Base-by-base conservation (phyloP, 2,113 vertebrate genomes). In the Lichenostomus cassidix region DNA sequence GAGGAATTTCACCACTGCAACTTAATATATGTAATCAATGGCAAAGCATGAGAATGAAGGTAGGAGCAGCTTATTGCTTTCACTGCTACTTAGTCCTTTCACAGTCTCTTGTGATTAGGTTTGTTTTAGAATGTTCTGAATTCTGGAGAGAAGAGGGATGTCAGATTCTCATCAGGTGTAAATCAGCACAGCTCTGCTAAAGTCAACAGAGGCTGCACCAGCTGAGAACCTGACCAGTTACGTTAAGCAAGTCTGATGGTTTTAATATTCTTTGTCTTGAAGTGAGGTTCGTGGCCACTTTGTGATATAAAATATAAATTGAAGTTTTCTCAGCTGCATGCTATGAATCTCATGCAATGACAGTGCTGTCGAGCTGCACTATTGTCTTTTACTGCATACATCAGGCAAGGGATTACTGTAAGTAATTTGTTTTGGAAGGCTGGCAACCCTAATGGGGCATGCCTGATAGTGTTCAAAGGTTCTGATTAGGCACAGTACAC, bases 291-390 rank as follows among this genome's bases (percentile, higher is more conserved):
- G 79, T 95, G 89, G 94, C 85, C 92, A 92, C 78, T 96, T 96
- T 95, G 94, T 93, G 95, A 93, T 96, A 92, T 63, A 91, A 92
- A 96, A 69, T 87, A 86, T 94, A 96, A 96, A 97, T 28, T 95
- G 92, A 96, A 95, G 85, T 97, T 97, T 97, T 65, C 95, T 97
- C 96, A 98, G 97, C 97, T 98, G 97, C 55, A 80, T 41, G 35
- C 91, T 88, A 98, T 98, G 98, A 98, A 98, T 98, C 98, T 98
- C 90, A 25, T 42, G 28, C 76, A 89, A 59, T 73, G 81, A 81
- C 78, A 78, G 76, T 44, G 63, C 76, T 90, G 63, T 93, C 1
- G 8, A 94, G 89, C 89, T 90, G 82, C 21, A 35, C 90, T 97
- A 71, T 96, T 96, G 95, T 97, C 87, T 96, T 95, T 92, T 93